Base-by-base conservation (phyloP, 2,113 vertebrate genomes). In the Agapornis roseicollis region DNA sequence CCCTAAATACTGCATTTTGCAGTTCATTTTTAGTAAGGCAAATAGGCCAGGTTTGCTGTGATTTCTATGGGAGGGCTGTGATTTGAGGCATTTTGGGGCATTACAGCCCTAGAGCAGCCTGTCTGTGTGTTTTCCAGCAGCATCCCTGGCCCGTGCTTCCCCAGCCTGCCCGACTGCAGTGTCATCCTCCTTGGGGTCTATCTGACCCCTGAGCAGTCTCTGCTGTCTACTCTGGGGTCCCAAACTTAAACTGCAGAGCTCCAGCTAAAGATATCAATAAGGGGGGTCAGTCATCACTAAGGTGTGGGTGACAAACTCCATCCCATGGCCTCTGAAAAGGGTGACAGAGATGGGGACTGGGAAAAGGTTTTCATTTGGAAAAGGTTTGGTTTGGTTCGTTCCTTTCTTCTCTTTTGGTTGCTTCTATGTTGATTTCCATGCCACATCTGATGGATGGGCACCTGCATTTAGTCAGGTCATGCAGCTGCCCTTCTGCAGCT, bases 231-330 rank as follows among this genome's bases (percentile, higher is more conserved):
- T 29, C 47, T 64, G 33, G 16, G 10, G 4, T 64, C 56, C 23
- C 24, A 70, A 13, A 65, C 55, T 42, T 35, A 52, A 82, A 23
- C 56, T 50, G 47, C 39, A 39, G 42, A 74, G 15, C 23, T 90
- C 47, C 15, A 72, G 66, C 28, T 60, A 23, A 74, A 68, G 33
- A 16, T 68, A 37, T 16, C 70, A 46, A 63, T 22, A 47, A 58
- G n/a, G 2, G 6, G 6, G 1, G 2, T 0, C 4, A 17, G 33
- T 29, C 35, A 61, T 24, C 61, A 39, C 4, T 2, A 12, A 73
- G 71, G n/a, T 39, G 39, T 2, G 0, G 44, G 7, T 47, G 52
- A 64, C 25, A 72, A 55, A 35, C 44, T 76, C 29, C 5, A 33
- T 31, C 37, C 15, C 18, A 19, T 7, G 18, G 14, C 19, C 37